Conservation (phyloP, 2,797 vertebrate genomes). For the Pithecia hirsuta region DNA sequence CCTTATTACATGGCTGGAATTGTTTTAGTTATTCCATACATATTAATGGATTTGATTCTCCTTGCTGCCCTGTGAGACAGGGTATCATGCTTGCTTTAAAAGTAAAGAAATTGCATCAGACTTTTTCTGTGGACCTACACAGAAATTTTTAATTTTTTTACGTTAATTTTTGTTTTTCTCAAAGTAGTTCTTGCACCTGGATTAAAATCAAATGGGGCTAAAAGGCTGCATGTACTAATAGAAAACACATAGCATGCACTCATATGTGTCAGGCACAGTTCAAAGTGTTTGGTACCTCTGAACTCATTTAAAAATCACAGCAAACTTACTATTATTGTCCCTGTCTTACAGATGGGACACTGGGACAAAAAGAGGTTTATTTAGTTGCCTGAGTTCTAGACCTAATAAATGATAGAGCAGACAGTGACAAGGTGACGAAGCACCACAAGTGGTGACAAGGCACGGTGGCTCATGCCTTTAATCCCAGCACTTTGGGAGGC, state of each 20-base stretch:
- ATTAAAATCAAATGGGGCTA: neutral
- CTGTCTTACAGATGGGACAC: neutral
- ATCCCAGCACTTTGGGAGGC: no score
- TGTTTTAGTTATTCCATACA: neutral
- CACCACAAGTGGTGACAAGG: no score
- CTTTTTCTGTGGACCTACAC: neutral
- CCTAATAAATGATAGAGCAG: no score
- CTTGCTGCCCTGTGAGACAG: neutral
- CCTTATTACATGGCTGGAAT: neutral
- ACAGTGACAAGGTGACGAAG: no score
- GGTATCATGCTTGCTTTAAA: neutral
- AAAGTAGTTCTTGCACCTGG: neutral
- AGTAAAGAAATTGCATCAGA: neutral
- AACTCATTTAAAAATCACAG: neutral
- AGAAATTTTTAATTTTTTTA: neutral
- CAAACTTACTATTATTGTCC: neutral
- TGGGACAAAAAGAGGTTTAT: neutral
- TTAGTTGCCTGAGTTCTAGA: neutral
- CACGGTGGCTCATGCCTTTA: no score
- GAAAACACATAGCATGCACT: neutral
- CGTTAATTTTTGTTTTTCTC: neutral
- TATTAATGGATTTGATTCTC: neutral
- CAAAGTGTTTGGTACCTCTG: neutral
- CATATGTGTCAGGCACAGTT: no score
- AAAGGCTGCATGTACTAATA: neutral